These are phyloP conservation scores for Pseudochirops cupreus DNA, from an alignment of 2,797 vertebrate species.

Conservation along the genomic window DNA sequence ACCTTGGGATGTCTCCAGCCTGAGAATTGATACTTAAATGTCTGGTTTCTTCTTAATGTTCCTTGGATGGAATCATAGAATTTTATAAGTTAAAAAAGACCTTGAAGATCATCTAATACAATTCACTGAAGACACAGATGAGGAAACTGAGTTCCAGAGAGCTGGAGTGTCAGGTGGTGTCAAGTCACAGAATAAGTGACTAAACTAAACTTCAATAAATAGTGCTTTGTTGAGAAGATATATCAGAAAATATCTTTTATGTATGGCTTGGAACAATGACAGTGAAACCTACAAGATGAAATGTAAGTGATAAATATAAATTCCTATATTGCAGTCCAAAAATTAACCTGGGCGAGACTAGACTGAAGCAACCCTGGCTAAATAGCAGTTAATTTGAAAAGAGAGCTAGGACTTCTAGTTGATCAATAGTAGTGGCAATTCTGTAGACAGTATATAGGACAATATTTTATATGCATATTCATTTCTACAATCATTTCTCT, in stretches of 20 bases:
- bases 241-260: neutral
- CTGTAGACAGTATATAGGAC: too few species aligned
- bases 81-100: neutral
- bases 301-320: too few species aligned
- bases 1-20: neutral
- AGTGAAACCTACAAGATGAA: too few species aligned
- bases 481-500: too few species aligned
- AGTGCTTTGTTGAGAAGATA: neutral
- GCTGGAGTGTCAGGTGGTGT: neutral
- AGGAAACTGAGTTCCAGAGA: neutral
- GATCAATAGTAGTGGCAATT: too few species aligned
- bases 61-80: neutral
- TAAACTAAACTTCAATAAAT: neutral
- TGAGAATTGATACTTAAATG: neutral
- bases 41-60: neutral
- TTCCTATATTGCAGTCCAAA: too few species aligned
- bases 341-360: too few species aligned
- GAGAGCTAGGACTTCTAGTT: too few species aligned
- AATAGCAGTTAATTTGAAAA: too few species aligned
- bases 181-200: neutral
- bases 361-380: too few species aligned
- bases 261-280: neutral
- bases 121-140: neutral
- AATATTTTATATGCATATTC: too few species aligned
- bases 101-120: neutral